phyloP scores from a whole-genome alignment of 2,797 vertebrate species.

The Oreonectes daqikongensis region DNA sequence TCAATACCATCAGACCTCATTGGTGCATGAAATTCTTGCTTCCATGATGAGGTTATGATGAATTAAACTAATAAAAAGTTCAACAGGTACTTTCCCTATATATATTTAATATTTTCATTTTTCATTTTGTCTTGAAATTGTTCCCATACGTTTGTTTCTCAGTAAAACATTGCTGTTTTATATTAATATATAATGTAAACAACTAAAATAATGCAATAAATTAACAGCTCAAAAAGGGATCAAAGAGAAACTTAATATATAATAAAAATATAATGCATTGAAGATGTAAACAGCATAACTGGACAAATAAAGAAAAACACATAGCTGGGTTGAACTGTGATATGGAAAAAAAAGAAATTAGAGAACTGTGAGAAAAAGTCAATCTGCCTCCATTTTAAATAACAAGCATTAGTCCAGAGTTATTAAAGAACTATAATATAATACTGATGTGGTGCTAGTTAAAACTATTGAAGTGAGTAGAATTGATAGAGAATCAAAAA shows the following conservation, averaged over 20 bases:
- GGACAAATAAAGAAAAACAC: no score
- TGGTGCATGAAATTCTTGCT: background rate
- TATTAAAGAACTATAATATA: slow-evolving; percentile 60
- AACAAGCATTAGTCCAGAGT: slow-evolving; percentile 23
- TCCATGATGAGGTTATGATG: no score
- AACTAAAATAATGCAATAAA: no score
- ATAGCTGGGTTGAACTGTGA: slow-evolving; percentile 71
- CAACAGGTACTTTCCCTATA: no score
- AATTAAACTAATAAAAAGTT: no score
- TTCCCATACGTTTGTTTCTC: no score
- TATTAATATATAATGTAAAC: no score
- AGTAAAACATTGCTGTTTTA: no score
- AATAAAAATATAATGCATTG: no score
- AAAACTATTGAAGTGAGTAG: slow-evolving; percentile 25
- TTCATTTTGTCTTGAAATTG: no score
- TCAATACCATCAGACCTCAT: background rate
- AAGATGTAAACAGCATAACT: no score
- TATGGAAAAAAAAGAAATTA: slow-evolving; percentile 77
- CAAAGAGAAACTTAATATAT: slow-evolving; percentile 10
- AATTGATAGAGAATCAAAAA: slow-evolving; percentile 62
- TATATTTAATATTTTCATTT: no score
- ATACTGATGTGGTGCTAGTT: slow-evolving; percentile 53
- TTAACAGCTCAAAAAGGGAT: background rate
- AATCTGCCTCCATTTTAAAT: slow-evolving; percentile 18
- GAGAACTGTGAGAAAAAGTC: slow-evolving; percentile 34